Conservation (phyloP, 2,113 vertebrate genomes). For the Excalfactoria chinensis region DNA sequence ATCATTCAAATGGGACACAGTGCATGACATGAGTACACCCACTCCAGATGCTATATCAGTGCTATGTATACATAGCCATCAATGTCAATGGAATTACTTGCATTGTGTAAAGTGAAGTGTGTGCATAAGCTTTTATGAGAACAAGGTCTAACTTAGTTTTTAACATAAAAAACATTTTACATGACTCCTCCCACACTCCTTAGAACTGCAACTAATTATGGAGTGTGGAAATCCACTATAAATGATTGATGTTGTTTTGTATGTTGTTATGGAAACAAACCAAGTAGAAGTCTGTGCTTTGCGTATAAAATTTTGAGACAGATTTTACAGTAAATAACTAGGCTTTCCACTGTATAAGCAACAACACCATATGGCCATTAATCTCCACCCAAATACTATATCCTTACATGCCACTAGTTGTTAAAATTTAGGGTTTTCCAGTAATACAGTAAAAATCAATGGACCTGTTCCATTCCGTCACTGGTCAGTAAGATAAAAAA, state of each 20-base stretch:
- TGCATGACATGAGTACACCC: fast-evolving
- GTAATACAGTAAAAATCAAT: slow-evolving; percentile 35
- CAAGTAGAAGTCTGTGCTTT: slow-evolving; percentile 62
- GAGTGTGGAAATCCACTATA: slow-evolving; percentile 58
- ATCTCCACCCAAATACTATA: slow-evolving; percentile 48
- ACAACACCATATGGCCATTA: slow-evolving; percentile 61
- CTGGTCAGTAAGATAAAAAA: slow-evolving; percentile 56
- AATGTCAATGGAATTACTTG: not conserved
- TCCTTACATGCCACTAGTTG: slow-evolving; percentile 27
- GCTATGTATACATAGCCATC: not conserved
- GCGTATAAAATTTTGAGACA: slow-evolving; percentile 46
- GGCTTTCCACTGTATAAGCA: slow-evolving; percentile 53
- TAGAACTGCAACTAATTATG: slow-evolving; percentile 65
- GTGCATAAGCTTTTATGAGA: slow-evolving; percentile 28
- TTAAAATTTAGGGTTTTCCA: slow-evolving; percentile 45
- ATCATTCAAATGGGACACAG: not conserved
- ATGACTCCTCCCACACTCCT: slow-evolving; percentile 65
- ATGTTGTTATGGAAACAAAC: slow-evolving; percentile 71
- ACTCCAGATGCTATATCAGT: not conserved
- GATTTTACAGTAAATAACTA: slow-evolving; percentile 69
- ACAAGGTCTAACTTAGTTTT: slow-evolving; percentile 40
- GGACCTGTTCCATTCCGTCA: slow-evolving; percentile 42
- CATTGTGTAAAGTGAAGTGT: not conserved
- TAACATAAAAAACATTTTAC: slow-evolving; percentile 53
- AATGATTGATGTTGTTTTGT: slow-evolving; percentile 60